Conservation (phyloP, 2,888 invertebrate species). For the Oligia fasciuncula region DNA sequence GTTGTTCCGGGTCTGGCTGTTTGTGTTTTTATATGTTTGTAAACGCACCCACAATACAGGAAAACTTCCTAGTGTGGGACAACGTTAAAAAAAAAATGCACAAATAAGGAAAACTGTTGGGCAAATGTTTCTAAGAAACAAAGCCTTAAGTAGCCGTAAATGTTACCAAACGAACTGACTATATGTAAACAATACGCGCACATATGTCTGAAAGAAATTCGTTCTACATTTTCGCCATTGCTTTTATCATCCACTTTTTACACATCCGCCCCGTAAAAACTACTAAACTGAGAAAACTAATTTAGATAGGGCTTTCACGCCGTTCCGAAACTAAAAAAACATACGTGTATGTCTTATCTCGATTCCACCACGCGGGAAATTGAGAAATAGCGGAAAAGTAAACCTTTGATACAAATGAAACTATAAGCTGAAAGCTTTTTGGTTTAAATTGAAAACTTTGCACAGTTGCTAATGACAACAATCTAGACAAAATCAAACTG, state of each 20-base stretch:
- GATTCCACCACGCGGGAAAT: conserved; percentile 53
- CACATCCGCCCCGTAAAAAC: conserved; percentile 11
- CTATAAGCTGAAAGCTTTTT: conserved; percentile 16
- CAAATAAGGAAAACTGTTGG: not conserved
- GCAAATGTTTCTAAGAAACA: not conserved
- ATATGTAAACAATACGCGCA: not conserved
- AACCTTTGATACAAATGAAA: conserved; percentile 22
- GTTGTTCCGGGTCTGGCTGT: too few species aligned
- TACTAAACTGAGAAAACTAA: conserved; percentile 48
- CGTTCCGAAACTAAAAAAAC: conserved; percentile 26
- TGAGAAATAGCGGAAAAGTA: conserved; percentile 48
- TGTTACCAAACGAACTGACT: not conserved
- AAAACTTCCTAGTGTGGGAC: too few species aligned
- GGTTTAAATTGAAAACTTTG: not conserved
- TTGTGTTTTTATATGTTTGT: too few species aligned
- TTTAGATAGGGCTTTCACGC: conserved; percentile 53
- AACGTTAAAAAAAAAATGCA: not conserved
- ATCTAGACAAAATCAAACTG: too few species aligned
- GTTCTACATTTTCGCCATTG: conserved; percentile 5
- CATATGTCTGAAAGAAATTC: not conserved
- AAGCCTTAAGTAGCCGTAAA: not conserved
- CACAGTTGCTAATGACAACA: not conserved
- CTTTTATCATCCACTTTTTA: conserved; percentile 31
- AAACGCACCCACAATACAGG: too few species aligned
- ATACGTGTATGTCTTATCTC: conserved; percentile 35